Evolutionary conservation across 2,888 invertebrate genomes (phyloP).

Genomic region (Crematogaster levior): DNA sequence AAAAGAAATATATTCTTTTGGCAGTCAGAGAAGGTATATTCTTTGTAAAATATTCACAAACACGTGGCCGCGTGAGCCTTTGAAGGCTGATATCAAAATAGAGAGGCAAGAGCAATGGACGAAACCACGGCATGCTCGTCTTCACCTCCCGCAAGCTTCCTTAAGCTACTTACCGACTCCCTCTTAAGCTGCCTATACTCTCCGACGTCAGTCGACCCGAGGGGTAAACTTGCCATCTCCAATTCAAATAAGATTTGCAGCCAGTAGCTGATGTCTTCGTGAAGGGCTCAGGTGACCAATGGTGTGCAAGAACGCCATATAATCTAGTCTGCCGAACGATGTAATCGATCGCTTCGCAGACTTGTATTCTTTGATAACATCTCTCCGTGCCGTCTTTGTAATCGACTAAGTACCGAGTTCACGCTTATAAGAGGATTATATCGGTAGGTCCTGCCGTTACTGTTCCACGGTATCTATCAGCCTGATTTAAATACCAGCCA

Average conservation of each 20-base stretch:
- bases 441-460: constrained; percentile 13
- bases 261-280: constrained; percentile 58
- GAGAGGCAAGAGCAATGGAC: constrained; percentile 50
- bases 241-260: constrained; percentile 80
- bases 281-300: constrained; percentile 59
- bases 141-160: constrained; percentile 56
- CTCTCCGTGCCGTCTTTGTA: constrained; percentile 52
- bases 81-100: constrained; percentile 52
- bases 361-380: constrained; percentile 73
- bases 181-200: constrained; percentile 76
- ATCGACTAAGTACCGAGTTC: constrained; percentile 53
- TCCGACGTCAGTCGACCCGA: constrained; percentile 66
- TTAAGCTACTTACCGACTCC: constrained; percentile 73
- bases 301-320: constrained; percentile 62
- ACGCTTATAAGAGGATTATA: constrained; percentile 55
- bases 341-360: constrained; percentile 69
- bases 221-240: constrained; percentile 78
- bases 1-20: not conserved
- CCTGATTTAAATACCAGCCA: constrained; percentile 10
- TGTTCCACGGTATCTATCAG: constrained; percentile 20
- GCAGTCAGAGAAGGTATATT: not conserved
- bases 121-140: constrained; percentile 40
- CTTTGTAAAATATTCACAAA: constrained; percentile 44
- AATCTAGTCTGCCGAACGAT: constrained; percentile 64
- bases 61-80: constrained; percentile 34